A percentile compares a stretch with the other conserved stretches of the same genome.
Conservation (phyloP, 2,888 invertebrate genomes). For the Himalopsyche tibetana region DNA sequence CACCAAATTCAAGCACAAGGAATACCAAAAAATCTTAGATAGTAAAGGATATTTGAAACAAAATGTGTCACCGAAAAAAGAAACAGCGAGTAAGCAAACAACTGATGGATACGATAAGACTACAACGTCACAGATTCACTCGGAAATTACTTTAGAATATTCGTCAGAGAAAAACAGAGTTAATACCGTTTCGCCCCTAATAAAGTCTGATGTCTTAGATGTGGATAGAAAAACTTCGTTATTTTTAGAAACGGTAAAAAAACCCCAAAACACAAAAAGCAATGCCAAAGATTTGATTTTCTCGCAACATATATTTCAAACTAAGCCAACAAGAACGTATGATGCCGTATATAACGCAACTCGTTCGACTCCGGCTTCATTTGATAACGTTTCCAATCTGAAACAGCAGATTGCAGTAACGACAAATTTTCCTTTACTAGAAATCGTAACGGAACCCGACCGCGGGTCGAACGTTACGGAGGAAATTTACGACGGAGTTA, state of each 20-base stretch:
- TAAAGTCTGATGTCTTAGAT: conserved; percentile 36
- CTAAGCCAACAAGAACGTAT: background rate
- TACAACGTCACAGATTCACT: background rate
- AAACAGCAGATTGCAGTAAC: conserved; percentile 33
- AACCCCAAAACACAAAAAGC: background rate
- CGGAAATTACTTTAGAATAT: conserved; percentile 27
- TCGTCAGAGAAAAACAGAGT: background rate
- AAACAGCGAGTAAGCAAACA: conserved; percentile 14
- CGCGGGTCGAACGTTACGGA: background rate
- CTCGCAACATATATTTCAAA: background rate
- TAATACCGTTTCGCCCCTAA: conserved; percentile 34
- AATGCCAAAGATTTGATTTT: conserved; percentile 4
- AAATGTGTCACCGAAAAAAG: conserved; percentile 21
- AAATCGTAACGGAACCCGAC: conserved; percentile 4
- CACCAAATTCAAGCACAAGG: conserved; percentile 59
- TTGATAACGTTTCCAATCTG: background rate
- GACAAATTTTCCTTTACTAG: conserved; percentile 2
- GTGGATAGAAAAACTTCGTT: background rate
- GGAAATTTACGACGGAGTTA: conserved; percentile 1
- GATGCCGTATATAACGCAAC: conserved; percentile 1
- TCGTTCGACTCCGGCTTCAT: background rate
- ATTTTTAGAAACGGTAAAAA: background rate
- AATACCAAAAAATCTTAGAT: conserved; percentile 44
- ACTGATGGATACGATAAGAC: conserved; percentile 5
- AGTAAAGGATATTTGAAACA: conserved; percentile 41